Conservation (phyloP, 64 coral and sea anemone species). For the Stylophora pistillata region DNA sequence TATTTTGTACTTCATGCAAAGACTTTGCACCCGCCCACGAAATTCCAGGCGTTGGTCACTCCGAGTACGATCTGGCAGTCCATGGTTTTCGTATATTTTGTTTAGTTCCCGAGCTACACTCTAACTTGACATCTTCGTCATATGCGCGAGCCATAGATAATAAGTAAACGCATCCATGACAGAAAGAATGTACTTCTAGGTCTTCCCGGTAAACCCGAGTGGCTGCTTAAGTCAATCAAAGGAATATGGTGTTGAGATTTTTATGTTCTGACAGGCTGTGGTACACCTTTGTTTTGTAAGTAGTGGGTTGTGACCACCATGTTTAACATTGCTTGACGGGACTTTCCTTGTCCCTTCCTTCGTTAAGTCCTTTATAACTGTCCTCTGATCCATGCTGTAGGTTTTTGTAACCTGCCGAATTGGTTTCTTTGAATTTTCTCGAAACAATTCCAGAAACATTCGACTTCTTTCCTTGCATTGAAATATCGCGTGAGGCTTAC, state of each 20-base stretch:
- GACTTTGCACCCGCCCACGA: neutral
- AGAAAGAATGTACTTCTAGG: slow-evolving; percentile 23
- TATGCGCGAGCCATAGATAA: neutral
- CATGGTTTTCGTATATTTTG: neutral
- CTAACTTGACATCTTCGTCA: neutral
- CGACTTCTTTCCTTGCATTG: slow-evolving; percentile 24
- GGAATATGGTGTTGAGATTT: neutral
- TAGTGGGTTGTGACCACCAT: slow-evolving; percentile 10
- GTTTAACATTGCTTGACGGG: slow-evolving; percentile 47
- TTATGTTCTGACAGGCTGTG: neutral
- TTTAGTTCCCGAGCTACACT: neutral
- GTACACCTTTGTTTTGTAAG: slow-evolving; percentile 17
- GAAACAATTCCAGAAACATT: neutral
- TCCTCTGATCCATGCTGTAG: slow-evolving; percentile 17
- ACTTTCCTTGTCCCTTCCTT: slow-evolving; percentile 26
- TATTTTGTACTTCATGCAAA: slow-evolving; percentile 25
- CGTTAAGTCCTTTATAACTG: slow-evolving; percentile 40
- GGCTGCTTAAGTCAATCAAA: slow-evolving; percentile 22
- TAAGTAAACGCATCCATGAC: neutral
- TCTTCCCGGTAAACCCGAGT: neutral
- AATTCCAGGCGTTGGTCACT: slow-evolving; percentile 11
- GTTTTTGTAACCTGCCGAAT: slow-evolving; percentile 13
- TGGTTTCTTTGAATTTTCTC: slow-evolving; percentile 17
- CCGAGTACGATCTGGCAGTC: neutral
- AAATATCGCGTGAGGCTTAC: slow-evolving; percentile 28